Evolutionary conservation across 2,888 invertebrate species (phyloP), one percentile per base, ranked within the genome.

Genomic region (Dynastes tityus): DNA sequence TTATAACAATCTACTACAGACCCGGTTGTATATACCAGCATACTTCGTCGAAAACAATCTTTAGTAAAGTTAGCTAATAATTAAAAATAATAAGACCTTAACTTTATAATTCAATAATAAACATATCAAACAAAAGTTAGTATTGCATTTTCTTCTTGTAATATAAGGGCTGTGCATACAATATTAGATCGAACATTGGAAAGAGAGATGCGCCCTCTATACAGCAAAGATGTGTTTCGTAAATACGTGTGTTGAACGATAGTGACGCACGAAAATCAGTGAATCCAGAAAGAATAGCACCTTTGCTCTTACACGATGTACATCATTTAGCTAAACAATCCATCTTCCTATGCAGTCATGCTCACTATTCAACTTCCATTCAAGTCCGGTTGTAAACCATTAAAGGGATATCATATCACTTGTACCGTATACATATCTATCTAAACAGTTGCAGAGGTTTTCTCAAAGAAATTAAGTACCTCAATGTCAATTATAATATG

Each of bases 161-260:
- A 82, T 83, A 80, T 82, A 82, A 84, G 83, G 84, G 84, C 84
- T 84, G 84, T 84, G 83, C 83, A 82, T 82, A 80, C 82, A 80
- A 80, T 82, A 77, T 79, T 76, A 80, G 79, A 81, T 80, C 80
- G 81, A 80, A 81, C 80, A 80, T 81, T 78, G 78, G 76, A 79
- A 80, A 74, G 77, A 80, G 63, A 78, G 79, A 80, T 80, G 77
- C 78, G 80, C 78, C 78, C 75, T 78, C 79, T 78, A 80, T 67
- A 77, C 81, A 82, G 80, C 81, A 82, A 81, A 82, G 81, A 79
- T 80, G 79, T 79, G 74, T 79, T 67, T 73, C 29, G 63, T 51
- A 67, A 76, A 11, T 58, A 76, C 53, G 61, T 74, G 45, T 37
- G 71, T 71, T 16, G 61, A 55, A 45, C 61, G 61, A 74, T 74